phyloP scores from a whole-genome alignment of 1,140 invertebrate species.

The Physella acuta region DNA sequence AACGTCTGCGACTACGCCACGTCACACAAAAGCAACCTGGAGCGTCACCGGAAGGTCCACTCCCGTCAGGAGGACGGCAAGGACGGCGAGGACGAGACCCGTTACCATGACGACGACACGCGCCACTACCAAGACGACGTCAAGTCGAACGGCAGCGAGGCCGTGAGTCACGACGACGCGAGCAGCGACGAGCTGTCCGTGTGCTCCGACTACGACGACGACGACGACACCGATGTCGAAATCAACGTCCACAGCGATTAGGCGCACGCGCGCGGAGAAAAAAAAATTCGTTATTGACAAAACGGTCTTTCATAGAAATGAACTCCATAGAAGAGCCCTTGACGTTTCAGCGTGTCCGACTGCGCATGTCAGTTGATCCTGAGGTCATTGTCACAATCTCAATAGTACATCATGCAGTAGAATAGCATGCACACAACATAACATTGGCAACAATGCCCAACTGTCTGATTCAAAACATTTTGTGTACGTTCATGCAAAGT shows the following conservation, averaged over 20 bases:
- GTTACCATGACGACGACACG: conserved; percentile 7
- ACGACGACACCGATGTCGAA: conserved; percentile 36
- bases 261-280: too few relatives aligned
- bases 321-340: too few relatives aligned
- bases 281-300: too few relatives aligned
- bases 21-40: conserved; percentile 64
- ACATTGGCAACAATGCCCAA: too few relatives aligned
- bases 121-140: conserved; percentile 9
- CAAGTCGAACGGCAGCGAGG: conserved; percentile 17
- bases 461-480: too few relatives aligned
- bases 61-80: conserved; percentile 39
- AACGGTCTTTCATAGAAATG: too few relatives aligned
- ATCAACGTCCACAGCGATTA: conserved; percentile 35
- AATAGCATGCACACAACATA: too few relatives aligned
- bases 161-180: conserved; percentile 19
- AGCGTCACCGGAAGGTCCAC: conserved; percentile 59
- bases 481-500: too few relatives aligned
- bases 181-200: conserved; percentile 34
- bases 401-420: too few relatives aligned
- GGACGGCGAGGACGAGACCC: conserved; percentile 17
- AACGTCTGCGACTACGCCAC: conserved; percentile 61
- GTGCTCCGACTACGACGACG: conserved; percentile 33
- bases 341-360: too few relatives aligned
- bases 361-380: too few relatives aligned
- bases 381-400: too few relatives aligned